These are phyloP conservation scores for Arrhamphus sclerolepis DNA, from an alignment of 2,797 vertebrate species.

Conservation along the genomic window DNA sequence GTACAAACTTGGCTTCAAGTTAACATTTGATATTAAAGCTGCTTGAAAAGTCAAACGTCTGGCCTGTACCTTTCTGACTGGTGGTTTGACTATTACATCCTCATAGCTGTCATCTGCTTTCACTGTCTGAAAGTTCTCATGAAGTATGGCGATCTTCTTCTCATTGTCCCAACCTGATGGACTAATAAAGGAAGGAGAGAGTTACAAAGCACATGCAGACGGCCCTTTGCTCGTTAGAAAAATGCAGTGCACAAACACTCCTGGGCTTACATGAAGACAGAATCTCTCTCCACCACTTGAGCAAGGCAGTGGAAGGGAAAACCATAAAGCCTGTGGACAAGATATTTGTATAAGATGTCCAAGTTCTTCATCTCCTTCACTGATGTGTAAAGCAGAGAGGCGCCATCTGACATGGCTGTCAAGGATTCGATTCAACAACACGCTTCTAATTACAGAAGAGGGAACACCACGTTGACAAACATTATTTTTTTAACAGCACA, in stretches of 20 bases:
- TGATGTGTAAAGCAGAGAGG: slow-evolving; percentile 96
- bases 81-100: slow-evolving; percentile 94
- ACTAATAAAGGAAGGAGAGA: slow-evolving; percentile 71
- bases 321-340: slow-evolving; percentile 96
- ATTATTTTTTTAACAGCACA: background rate
- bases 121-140: slow-evolving; percentile 96
- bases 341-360: slow-evolving; percentile 98
- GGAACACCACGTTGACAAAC: background rate
- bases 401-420: slow-evolving; percentile 87
- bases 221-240: background rate
- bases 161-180: slow-evolving; percentile 99
- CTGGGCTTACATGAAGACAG: slow-evolving; percentile 95
- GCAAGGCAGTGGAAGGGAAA: slow-evolving; percentile 93
- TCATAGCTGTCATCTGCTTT: slow-evolving; percentile 95
- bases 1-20: too few species aligned
- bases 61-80: slow-evolving; percentile 91
- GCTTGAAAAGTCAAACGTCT: background rate
- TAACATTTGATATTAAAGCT: too few species aligned
- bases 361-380: slow-evolving; percentile 99
- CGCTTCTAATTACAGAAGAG: background rate
- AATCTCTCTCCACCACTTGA: slow-evolving; percentile 96
- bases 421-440: slow-evolving; percentile 71
- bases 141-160: slow-evolving; percentile 97
- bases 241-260: background rate
- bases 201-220: slow-evolving; percentile 21